Evolutionary conservation across 2,113 vertebrate species (phyloP).

Genomic region (Leptobrachium ailaonicum): DNA sequence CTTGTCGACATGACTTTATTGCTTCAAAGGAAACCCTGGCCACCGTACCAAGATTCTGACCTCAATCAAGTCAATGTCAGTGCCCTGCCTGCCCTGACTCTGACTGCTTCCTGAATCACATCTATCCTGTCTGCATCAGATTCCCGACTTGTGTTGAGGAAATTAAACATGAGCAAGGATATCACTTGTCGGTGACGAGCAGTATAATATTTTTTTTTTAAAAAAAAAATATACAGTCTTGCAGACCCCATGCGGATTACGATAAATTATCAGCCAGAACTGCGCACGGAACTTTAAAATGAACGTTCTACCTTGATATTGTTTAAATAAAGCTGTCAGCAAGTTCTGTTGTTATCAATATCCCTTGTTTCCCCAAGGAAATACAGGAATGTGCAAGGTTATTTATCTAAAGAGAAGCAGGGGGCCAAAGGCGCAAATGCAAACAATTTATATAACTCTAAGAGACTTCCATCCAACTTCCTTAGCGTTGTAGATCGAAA

Average conservation of each 20-base stretch:
- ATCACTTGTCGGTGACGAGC: neutral
- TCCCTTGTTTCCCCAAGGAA: conserved; percentile 40
- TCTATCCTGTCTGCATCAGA: no score
- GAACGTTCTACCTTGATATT: conserved; percentile 12
- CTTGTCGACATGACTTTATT: no score
- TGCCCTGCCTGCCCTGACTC: no score
- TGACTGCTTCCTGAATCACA: no score
- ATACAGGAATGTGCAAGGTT: conserved; percentile 37
- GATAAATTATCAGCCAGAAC: neutral
- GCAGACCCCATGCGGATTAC: neutral
- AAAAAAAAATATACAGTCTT: neutral
- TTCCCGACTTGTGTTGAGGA: no score
- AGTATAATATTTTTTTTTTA: neutral
- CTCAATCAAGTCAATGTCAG: no score
- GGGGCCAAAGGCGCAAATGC: conserved; percentile 23
- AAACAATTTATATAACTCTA: conserved; percentile 39
- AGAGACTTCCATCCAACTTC: conserved; percentile 34
- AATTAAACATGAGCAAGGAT: no score
- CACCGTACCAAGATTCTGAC: no score
- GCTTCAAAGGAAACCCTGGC: no score
- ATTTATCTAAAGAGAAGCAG: conserved; percentile 39
- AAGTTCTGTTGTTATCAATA: conserved; percentile 36
- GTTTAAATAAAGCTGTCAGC: conserved; percentile 30
- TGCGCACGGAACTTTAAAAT: neutral
- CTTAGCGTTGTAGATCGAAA: neutral